Base-by-base conservation (phyloP, 2,888 invertebrate species). In the Trachelus iudaicus region DNA sequence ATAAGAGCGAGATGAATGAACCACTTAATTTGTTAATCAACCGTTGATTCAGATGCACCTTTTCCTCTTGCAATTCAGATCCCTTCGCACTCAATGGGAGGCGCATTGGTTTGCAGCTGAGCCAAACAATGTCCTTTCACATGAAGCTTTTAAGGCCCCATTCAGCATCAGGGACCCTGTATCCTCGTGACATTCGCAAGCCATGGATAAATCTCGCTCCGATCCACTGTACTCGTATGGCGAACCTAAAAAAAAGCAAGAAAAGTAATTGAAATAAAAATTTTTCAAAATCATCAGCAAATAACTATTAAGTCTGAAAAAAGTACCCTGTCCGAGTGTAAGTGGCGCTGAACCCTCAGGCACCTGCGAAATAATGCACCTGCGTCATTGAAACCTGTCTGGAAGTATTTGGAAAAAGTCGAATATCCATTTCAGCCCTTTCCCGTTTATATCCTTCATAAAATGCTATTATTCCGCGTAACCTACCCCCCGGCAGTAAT, bases 11-110 rank as follows among this genome's bases (percentile, higher is more conserved):
- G 86, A 88, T 88, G 90, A 91, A 91, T 90, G 87, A 86, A 87
- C 85, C 88, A 89, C 89, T 90, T 90, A 90, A 91, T 91, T 90
- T 90, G 87, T 85, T 88, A 91, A 91, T 90, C 90, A 91, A 89
- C 80, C 89, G 88, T 89, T 88, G 88, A 90, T 90, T 90, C 90
- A 89, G 88, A 90, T 91, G 90, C 90, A 90, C 90, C 90, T 90
- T 89, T 56, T 86, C 88, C 85, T 74, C 77, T 76, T 79, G 81
- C 81, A 81, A 80, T 56, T 77, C 78, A 80, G 82, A 84, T 85
- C 86, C 85, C 85, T 23, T 76, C 76, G 79, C 79, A 83, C 78
- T 84, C 83, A 83, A 86, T 85, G 84, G 84, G 82, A 83, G 84
- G 81, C 81, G 76, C 86, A 85, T 84, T 85, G 86, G 84, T 82